phyloP scores from a whole-genome alignment of 1,140 invertebrate genomes.

The Trichonephila clavipes region DNA sequence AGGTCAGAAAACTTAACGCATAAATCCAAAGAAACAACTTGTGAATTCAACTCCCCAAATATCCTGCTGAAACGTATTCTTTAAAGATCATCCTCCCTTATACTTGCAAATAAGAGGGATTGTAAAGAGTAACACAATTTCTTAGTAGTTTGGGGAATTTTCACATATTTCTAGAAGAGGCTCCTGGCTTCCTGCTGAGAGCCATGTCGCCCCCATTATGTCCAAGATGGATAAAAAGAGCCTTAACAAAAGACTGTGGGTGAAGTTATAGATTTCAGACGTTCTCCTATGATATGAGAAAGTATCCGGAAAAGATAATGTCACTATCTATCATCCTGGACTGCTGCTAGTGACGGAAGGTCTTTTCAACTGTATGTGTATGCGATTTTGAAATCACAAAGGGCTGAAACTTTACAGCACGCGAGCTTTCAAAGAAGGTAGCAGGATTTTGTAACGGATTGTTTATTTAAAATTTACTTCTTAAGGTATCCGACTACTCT shows the following conservation, averaged over 20 bases:
- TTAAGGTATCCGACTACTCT: neutral
- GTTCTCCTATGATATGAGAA: slow-evolving; percentile 26
- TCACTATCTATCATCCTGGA: slow-evolving; percentile 38
- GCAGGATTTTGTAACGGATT: neutral
- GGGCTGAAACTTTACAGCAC: neutral
- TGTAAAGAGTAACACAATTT: neutral
- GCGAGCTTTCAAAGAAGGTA: neutral
- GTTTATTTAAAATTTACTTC: neutral
- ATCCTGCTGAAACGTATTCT: neutral
- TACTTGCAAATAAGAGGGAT: slow-evolving; percentile 17
- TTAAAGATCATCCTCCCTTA: neutral
- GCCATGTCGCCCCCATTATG: neutral
- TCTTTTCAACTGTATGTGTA: neutral
- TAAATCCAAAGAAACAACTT: neutral
- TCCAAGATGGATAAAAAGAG: slow-evolving; percentile 14
- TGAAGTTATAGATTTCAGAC: slow-evolving; percentile 22
- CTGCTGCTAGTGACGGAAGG: neutral
- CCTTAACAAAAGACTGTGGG: slow-evolving; percentile 12
- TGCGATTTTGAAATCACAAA: slow-evolving; percentile 33
- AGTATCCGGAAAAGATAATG: slow-evolving; percentile 46
- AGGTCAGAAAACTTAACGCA: neutral
- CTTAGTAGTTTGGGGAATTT: neutral
- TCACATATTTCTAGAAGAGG: neutral
- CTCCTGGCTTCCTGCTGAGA: neutral
- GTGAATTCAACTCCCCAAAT: neutral